Base-by-base conservation (phyloP, 1,140 invertebrate genomes). In the Fopius arisanus region DNA sequence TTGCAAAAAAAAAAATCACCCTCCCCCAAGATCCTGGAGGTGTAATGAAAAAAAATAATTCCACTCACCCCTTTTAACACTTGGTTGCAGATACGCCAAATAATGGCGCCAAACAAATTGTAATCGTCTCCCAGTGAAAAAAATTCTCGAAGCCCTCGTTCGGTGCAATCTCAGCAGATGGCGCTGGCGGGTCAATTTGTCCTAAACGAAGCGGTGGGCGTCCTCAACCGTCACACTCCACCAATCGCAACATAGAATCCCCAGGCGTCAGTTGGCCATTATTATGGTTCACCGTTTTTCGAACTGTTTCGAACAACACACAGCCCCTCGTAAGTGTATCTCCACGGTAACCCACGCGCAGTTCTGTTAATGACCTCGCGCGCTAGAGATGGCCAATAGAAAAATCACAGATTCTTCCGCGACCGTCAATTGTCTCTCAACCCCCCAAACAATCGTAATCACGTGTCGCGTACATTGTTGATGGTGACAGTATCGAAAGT, bases 351-450 rank as follows among this genome's bases (percentile, higher is more conserved):
- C 73, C 73, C 73, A 75, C 73, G 73, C 73, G 73, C 73, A 74
- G 63, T 70, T 75, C 66, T 66, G 37, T 68, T 76, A 73, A 73
- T 70, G 67, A 67, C 71, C 67, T 48, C 70, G 70, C 31, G 70
- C 74, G 63, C 67, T 31, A 23, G 72, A 72, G 37, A 70, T 28
- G 66, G 67, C 43, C 62, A 76, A 69, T 62, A 66, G 48, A 70
- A 31, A 70, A 19, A 33, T n/a, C 14, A n/a, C 33, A 14, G 26
- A 33, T 29, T 31, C 29, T 29, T 19, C 28, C 29, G 2, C 26
- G 19, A 9, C 16, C 14, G 48, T 51, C 67, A 48, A 40, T 29
- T 29, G 5, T 28, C 28, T 54, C 28, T 7, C 19, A 51, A n/a
- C n/a, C n/a, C 28, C 28, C 3, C 28, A 59, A n/a, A 29, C 29